phyloP scores from a whole-genome alignment of 2,113 vertebrate genomes.

The Naja naja region DNA sequence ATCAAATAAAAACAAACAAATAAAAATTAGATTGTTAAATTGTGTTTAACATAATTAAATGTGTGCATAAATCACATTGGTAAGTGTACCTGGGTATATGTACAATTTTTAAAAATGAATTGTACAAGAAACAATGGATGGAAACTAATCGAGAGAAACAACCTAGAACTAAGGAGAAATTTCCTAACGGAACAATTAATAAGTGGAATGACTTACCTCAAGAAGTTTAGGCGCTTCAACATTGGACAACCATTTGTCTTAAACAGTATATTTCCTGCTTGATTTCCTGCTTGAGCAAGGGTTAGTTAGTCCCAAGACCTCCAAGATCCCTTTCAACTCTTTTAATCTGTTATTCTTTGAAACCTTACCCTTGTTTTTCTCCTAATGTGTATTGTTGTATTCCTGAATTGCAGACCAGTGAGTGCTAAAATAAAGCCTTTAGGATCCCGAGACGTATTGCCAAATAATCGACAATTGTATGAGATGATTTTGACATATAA shows the following conservation, averaged over 20 bases:
- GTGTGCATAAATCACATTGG: not conserved
- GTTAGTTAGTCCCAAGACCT: not conserved
- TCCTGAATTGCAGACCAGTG: constrained; percentile 77
- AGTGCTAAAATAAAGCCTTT: constrained; percentile 92
- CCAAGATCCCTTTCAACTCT: not conserved
- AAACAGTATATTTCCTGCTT: not conserved
- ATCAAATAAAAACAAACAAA: not conserved
- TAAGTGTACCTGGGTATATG: not conserved
- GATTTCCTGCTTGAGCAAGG: not conserved
- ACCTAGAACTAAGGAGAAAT: not conserved
- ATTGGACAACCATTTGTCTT: not conserved
- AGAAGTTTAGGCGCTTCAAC: not conserved
- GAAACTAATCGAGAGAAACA: not conserved
- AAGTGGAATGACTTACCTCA: not conserved
- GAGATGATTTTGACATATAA: constrained; percentile 92
- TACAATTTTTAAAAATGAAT: not conserved
- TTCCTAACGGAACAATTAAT: not conserved
- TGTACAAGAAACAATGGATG: not conserved
- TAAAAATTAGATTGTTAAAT: not conserved
- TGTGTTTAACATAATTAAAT: not conserved
- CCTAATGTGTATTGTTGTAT: constrained; percentile 19
- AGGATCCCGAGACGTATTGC: constrained; percentile 87
- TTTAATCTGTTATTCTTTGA: not conserved
- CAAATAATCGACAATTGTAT: constrained; percentile 94
- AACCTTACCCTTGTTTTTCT: not conserved